phyloP scores from a whole-genome alignment of 92 coral and sea anemone genomes.

The Paramuricea clavata region DNA sequence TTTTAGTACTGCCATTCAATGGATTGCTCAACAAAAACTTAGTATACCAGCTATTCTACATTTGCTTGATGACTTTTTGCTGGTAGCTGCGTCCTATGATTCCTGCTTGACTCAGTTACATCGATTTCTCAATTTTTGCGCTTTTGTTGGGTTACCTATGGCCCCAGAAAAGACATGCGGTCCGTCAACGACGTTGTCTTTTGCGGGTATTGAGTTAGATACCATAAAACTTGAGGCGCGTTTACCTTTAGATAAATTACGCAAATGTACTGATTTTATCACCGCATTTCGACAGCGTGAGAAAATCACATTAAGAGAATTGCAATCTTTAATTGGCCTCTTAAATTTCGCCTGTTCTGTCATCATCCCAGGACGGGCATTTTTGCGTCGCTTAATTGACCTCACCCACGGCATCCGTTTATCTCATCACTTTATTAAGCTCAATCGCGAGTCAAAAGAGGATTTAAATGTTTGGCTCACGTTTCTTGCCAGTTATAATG shows the following conservation, averaged over 20 bases:
- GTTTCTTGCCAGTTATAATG: constrained; percentile 32
- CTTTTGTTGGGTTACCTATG: constrained; percentile 65
- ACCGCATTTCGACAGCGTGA: constrained; percentile 49
- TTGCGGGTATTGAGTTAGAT: constrained; percentile 69
- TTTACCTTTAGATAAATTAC: constrained; percentile 58
- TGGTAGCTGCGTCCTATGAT: constrained; percentile 49
- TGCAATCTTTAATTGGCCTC: constrained; percentile 53
- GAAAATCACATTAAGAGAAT: constrained; percentile 52
- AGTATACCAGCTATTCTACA: constrained; percentile 54
- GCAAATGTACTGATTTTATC: constrained; percentile 51
- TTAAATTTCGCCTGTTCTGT: constrained; percentile 69
- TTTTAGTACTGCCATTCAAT: constrained; percentile 69
- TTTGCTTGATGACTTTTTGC: constrained; percentile 69
- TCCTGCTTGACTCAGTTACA: constrained; percentile 32
- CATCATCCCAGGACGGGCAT: constrained; percentile 55
- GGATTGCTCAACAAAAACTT: constrained; percentile 68
- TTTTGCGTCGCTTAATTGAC: constrained; percentile 56
- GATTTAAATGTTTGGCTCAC: background rate
- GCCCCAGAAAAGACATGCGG: constrained; percentile 71
- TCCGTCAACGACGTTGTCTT: constrained; percentile 39
- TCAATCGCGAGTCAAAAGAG: constrained; percentile 55
- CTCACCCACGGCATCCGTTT: constrained; percentile 53
- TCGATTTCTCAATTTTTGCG: constrained; percentile 54
- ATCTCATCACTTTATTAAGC: constrained; percentile 43
- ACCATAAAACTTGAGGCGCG: constrained; percentile 48